Evolutionary conservation across 2,888 invertebrate genomes (phyloP).

Genomic region (Plagodis dolabraria): DNA sequence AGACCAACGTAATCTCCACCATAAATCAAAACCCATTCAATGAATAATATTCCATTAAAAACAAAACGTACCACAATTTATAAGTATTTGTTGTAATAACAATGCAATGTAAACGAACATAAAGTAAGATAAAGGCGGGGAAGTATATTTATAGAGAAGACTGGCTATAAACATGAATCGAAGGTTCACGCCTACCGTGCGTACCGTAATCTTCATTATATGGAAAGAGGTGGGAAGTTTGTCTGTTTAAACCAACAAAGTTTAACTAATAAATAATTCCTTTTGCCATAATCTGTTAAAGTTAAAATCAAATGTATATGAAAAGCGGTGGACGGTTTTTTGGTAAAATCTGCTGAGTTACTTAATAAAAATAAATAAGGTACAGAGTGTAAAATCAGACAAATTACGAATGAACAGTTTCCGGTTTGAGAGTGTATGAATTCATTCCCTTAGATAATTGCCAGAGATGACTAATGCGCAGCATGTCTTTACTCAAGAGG

Average conservation of each 20-base stretch:
- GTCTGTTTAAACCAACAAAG: conserved; percentile 11
- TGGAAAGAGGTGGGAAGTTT: conserved; percentile 1
- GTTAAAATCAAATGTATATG: too few species aligned
- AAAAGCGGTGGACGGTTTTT: too few species aligned
- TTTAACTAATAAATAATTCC: too few species aligned
- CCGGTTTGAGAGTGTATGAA: too few species aligned
- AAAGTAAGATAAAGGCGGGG: conserved; percentile 35
- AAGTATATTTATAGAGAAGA: conserved; percentile 35
- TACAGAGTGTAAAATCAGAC: too few species aligned
- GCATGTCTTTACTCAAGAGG: too few species aligned
- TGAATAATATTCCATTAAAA: conserved; percentile 17
- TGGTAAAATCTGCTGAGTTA: not conserved
- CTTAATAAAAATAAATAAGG: too few species aligned
- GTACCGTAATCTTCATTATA: conserved; percentile 22
- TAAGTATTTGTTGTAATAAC: conserved; percentile 38
- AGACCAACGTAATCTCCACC: not conserved
- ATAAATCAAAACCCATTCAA: conserved; percentile 12
- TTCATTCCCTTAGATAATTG: too few species aligned
- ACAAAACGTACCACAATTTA: conserved; percentile 26
- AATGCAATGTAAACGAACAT: conserved; percentile 37
- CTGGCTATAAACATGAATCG: conserved; percentile 30
- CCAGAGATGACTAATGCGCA: too few species aligned
- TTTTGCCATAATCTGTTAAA: too few species aligned
- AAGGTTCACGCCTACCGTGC: conserved; percentile 36
- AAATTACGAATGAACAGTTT: too few species aligned